Conservation (phyloP, 1,140 invertebrate genomes). For the Lineus longissimus region DNA sequence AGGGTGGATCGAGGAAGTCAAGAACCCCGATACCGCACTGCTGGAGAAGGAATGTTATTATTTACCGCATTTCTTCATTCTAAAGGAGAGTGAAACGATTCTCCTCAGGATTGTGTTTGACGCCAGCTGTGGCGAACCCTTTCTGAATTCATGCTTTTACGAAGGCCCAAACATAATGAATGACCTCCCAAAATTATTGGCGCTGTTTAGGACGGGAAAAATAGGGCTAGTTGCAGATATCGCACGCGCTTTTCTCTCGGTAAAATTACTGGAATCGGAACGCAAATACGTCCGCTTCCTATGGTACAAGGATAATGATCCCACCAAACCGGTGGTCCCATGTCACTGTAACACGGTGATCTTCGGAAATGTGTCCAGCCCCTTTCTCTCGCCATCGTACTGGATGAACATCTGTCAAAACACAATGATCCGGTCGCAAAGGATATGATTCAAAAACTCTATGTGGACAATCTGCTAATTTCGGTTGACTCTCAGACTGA, state of each 20-base stretch:
- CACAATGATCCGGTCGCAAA: neutral
- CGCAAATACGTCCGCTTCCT: neutral
- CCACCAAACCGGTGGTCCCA: neutral
- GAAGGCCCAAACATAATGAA: neutral
- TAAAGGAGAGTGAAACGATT: constrained; percentile 1
- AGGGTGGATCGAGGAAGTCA: too few relatives aligned
- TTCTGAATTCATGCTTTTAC: neutral
- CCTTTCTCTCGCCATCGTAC: neutral
- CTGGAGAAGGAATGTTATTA: neutral
- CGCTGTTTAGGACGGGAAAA: neutral
- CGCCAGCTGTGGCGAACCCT: neutral
- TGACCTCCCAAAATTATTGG: neutral
- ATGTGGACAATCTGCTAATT: constrained; percentile 7
- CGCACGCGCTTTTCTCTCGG: neutral
- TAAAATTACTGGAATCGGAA: neutral
- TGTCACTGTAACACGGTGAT: constrained; percentile 9
- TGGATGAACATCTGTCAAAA: neutral
- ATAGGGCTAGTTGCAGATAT: neutral
- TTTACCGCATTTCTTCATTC: neutral
- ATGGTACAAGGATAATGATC: constrained; percentile 1
- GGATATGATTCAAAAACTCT: neutral
- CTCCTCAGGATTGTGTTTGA: neutral
- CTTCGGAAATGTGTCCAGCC: constrained; percentile 5
- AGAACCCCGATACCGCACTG: too few relatives aligned
- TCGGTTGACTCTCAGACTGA: neutral